Evolutionary conservation across 2,113 vertebrate genomes (phyloP).

Genomic region (Ancistrus triradiatus): DNA sequence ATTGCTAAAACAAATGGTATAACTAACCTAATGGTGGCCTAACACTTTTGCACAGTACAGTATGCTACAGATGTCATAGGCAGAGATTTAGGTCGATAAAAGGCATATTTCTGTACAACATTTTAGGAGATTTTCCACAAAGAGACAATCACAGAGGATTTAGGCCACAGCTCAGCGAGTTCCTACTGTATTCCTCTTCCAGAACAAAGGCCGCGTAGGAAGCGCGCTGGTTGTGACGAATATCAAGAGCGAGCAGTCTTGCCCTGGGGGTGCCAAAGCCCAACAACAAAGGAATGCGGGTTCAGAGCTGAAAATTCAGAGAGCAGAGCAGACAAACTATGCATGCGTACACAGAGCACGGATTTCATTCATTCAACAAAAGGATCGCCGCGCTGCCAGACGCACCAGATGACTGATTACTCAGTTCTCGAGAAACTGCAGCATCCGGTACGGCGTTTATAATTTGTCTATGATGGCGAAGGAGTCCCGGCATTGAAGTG

Average conservation of each 20-base stretch:
- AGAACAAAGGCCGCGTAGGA: constrained; percentile 35
- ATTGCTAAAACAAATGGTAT: too few relatives aligned
- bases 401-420: neutral
- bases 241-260: constrained; percentile 22
- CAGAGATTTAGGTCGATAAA: too few relatives aligned
- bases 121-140: too few relatives aligned
- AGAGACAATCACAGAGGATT: too few relatives aligned
- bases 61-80: too few relatives aligned
- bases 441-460: neutral
- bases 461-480: neutral
- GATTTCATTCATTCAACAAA: constrained; percentile 4
- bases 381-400: neutral
- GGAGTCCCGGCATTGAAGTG: neutral
- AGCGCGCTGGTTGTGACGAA: constrained; percentile 29
- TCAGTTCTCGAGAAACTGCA: neutral
- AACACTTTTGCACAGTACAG: too few relatives aligned
- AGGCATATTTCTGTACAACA: too few relatives aligned
- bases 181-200: constrained; percentile 23
- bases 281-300: constrained; percentile 41
- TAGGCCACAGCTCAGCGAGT: constrained; percentile 10
- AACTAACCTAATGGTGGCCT: too few relatives aligned
- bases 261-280: constrained; percentile 42
- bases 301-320: constrained; percentile 14
- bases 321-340: constrained; percentile 10
- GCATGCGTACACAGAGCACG: constrained; percentile 4